Percentiles rank a stretch among this genome's conserved stretches.
phyloP scores from a whole-genome alignment of 2,888 invertebrate species.

The Chorisops tibialis region DNA sequence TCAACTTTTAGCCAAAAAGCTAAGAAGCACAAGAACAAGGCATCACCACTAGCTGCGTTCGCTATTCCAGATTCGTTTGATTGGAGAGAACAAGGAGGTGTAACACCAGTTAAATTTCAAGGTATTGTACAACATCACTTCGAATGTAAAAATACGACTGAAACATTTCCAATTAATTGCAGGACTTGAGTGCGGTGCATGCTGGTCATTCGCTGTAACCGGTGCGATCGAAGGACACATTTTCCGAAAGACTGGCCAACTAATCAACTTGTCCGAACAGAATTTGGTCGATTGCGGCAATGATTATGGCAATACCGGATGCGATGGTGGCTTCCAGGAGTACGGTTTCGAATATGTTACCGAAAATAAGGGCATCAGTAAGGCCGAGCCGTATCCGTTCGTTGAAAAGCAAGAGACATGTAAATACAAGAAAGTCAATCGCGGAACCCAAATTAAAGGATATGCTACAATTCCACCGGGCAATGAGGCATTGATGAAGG shows the following conservation, averaged over 20 bases:
- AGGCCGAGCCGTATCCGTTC: conserved; percentile 43
- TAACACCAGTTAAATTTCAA: conserved; percentile 49
- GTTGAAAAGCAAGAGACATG: conserved; percentile 43
- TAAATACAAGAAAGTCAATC: conserved; percentile 36
- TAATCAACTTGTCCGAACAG: conserved; percentile 47
- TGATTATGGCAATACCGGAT: conserved; percentile 43
- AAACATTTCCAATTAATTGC: background rate
- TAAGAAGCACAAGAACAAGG: conserved; percentile 33
- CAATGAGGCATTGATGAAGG: conserved; percentile 46
- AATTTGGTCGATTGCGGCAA: conserved; percentile 46
- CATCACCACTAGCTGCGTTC: conserved; percentile 33
- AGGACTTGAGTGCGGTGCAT: conserved; percentile 45
- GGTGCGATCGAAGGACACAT: conserved; percentile 50
- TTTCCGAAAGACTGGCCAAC: conserved; percentile 44
- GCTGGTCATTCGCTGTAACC: conserved; percentile 49
- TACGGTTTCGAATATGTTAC: conserved; percentile 45
- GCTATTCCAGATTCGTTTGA: conserved; percentile 46
- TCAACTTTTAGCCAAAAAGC: conserved; percentile 23
- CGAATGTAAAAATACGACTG: too few species aligned
- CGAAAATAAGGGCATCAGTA: conserved; percentile 43
- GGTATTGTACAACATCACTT: too few species aligned
- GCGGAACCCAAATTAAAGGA: conserved; percentile 42
- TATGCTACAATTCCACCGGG: conserved; percentile 42
- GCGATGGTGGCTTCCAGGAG: conserved; percentile 49
- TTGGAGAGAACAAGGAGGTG: conserved; percentile 49